Percentiles rank a stretch among this genome's conserved stretches.
Evolutionary conservation across 2,888 invertebrate species (phyloP).

Genomic region (Zhuqinia jingwanae): DNA sequence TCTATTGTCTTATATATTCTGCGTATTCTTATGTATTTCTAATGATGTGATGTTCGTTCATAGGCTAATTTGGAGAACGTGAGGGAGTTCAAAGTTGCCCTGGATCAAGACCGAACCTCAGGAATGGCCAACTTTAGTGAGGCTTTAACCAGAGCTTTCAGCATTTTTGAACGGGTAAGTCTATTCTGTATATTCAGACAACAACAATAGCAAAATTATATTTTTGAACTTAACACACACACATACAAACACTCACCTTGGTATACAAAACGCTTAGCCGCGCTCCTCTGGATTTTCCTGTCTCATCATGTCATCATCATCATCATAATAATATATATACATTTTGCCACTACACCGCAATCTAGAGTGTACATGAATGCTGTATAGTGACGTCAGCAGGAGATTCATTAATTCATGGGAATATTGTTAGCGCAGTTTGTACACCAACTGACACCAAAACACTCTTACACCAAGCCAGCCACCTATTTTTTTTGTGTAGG

Average conservation of each 20-base stretch:
- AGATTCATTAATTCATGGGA: slow-evolving; percentile 31
- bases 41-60: slow-evolving; percentile 76
- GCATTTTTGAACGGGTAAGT: slow-evolving; percentile 87
- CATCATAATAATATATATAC: too few relatives aligned
- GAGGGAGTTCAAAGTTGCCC: slow-evolving; percentile 87
- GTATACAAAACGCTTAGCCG: background rate
- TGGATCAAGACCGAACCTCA: slow-evolving; percentile 86
- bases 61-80: slow-evolving; percentile 94
- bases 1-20: too few relatives aligned
- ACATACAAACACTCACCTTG: background rate
- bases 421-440: background rate
- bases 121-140: slow-evolving; percentile 92
- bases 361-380: slow-evolving; percentile 14
- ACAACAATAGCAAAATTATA: background rate
- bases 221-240: background rate
- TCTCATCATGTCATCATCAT: too few relatives aligned
- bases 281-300: background rate
- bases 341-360: too few relatives aligned
- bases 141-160: slow-evolving; percentile 92
- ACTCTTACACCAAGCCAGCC: background rate
- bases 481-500: background rate
- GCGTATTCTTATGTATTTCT: too few relatives aligned
- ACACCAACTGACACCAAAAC: background rate
- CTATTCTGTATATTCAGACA: background rate
- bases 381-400: background rate